These are phyloP conservation scores for Hiodon alosoides DNA, from an alignment of 2,113 vertebrate species.

Conservation along the genomic window DNA sequence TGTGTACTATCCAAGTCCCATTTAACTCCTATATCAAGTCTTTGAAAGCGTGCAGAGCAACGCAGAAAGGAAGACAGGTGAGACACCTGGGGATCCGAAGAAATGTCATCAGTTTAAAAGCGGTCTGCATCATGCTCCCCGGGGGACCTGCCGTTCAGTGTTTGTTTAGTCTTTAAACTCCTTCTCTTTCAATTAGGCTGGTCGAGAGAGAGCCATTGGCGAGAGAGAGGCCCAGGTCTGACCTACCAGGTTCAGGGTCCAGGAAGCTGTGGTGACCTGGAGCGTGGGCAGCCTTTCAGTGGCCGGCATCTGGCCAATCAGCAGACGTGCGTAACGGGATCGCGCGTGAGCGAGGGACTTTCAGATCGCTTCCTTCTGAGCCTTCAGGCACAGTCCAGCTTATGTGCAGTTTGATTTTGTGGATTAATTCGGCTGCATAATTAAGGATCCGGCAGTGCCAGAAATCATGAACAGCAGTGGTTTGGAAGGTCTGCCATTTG, in stretches of 20 bases:
- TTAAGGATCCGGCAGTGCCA: background rate
- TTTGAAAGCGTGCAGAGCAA: no score
- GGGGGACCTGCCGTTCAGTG: no score
- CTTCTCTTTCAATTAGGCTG: conserved; percentile 17
- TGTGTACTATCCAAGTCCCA: no score
- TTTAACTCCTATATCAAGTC: no score
- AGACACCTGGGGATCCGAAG: no score
- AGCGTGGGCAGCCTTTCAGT: background rate
- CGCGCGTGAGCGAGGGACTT: no score
- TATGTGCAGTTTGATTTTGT: background rate
- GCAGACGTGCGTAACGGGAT: no score
- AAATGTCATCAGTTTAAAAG: no score
- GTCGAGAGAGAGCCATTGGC: background rate
- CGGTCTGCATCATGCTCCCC: no score
- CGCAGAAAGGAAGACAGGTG: no score
- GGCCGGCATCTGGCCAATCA: no score
- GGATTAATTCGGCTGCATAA: background rate
- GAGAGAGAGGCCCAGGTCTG: background rate
- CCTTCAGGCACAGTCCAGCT: background rate
- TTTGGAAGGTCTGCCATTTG: background rate
- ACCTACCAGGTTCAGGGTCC: background rate
- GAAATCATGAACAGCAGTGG: background rate
- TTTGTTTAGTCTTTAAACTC: no score
- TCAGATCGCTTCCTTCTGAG: background rate
- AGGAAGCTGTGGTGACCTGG: background rate